Conservation (phyloP, 2,797 vertebrate genomes). For the Masticophis lateralis region DNA sequence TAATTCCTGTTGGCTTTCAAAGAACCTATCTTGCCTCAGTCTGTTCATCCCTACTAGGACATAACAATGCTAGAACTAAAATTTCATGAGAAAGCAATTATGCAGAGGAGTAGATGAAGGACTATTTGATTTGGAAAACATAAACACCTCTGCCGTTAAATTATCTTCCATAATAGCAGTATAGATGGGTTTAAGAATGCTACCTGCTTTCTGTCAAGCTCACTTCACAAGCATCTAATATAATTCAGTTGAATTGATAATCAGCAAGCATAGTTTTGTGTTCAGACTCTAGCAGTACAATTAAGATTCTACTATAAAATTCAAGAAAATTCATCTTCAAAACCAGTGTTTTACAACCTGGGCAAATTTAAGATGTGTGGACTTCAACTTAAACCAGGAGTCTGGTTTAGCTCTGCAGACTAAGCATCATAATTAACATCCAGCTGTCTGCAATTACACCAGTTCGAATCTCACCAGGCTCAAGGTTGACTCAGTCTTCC, state of each 20-base stretch:
- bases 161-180: background rate
- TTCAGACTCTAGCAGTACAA: slow-evolving; percentile 37
- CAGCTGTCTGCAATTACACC: too few relatives aligned
- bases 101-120: background rate
- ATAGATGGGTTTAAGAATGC: background rate
- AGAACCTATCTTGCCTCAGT: too few relatives aligned
- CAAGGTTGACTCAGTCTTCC: too few relatives aligned
- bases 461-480: too few relatives aligned
- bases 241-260: slow-evolving; percentile 14
- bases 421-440: too few relatives aligned
- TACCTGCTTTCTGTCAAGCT: background rate
- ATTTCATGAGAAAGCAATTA: background rate
- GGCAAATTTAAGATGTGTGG: background rate
- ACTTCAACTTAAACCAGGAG: background rate
- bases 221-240: background rate
- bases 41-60: too few relatives aligned
- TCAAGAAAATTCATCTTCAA: background rate
- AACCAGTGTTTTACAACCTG: background rate
- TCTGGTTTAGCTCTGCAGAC: too few relatives aligned
- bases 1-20: too few relatives aligned
- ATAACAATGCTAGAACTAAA: background rate
- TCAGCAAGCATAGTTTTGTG: slow-evolving; percentile 27
- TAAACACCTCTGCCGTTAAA: background rate
- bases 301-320: slow-evolving; percentile 12
- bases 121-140: background rate